phyloP scores from a whole-genome alignment of 2,113 vertebrate species.

The Dicentrarchus labrax region DNA sequence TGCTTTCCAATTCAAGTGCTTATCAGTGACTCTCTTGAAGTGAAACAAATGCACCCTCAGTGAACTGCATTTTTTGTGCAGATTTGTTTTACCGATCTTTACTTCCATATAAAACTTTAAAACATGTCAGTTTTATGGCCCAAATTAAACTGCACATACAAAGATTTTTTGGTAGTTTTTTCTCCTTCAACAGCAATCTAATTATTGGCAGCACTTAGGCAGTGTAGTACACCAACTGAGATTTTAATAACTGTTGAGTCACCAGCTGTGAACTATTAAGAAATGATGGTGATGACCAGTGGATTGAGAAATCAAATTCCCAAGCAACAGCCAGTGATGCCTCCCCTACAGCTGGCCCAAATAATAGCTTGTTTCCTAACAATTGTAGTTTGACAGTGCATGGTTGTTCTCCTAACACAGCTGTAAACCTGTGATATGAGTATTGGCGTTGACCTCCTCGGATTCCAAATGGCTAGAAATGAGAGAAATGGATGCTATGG shows the following conservation, averaged over 20 bases:
- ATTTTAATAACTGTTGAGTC: conserved; percentile 75
- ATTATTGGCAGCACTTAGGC: conserved; percentile 64
- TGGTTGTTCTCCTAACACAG: conserved; percentile 11
- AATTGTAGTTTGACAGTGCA: conserved; percentile 41
- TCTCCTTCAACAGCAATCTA: conserved; percentile 54
- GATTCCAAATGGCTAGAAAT: conserved; percentile 2
- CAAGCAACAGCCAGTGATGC: conserved; percentile 51
- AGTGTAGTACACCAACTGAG: conserved; percentile 65
- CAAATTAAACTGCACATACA: conserved; percentile 23
- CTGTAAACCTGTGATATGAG: conserved; percentile 38
- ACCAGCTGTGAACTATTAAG: conserved; percentile 83
- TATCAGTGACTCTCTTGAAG: conserved; percentile 36
- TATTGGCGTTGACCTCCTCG: conserved; percentile 22
- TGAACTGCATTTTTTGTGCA: conserved; percentile 18
- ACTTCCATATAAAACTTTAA: conserved; percentile 17
- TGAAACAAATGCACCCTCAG: conserved; percentile 13
- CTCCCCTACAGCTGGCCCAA: conserved; percentile 64
- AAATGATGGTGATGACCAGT: conserved; percentile 69
- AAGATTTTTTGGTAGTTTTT: conserved; percentile 6
- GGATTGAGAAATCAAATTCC: conserved; percentile 72
- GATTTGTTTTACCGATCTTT: conserved; percentile 8
- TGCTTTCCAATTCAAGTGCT: conserved; percentile 49
- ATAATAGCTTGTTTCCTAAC: conserved; percentile 50
- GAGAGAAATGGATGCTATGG: not conserved
- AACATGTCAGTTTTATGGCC: conserved; percentile 2